Evolutionary conservation across 2,797 vertebrate species (phyloP).

Genomic region (Phyllotis vaccarum): DNA sequence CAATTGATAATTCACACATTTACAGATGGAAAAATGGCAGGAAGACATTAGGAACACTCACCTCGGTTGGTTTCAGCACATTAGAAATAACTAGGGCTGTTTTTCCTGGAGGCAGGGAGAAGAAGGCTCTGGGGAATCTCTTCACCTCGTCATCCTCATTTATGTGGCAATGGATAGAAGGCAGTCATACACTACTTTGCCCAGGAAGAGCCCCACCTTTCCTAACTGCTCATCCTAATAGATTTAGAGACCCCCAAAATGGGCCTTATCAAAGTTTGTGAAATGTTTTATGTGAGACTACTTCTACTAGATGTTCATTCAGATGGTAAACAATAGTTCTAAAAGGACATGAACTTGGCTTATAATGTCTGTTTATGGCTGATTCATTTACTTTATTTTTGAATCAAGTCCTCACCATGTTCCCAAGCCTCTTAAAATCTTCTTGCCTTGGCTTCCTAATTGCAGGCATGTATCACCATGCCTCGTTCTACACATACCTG

Average conservation of each 20-base stretch:
- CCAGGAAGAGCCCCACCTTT: background rate
- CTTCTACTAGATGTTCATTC: background rate
- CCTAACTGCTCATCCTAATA: background rate
- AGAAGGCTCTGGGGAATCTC: background rate
- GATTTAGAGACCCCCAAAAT: background rate
- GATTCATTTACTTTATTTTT: background rate
- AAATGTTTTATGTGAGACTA: background rate
- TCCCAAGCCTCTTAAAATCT: no score
- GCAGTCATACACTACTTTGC: background rate
- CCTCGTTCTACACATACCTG: no score
- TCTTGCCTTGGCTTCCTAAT: background rate
- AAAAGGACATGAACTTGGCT: background rate
- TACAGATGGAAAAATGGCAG: background rate
- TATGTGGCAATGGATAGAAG: background rate
- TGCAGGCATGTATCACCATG: background rate
- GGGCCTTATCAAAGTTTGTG: no score
- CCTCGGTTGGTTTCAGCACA: background rate
- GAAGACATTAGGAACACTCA: background rate
- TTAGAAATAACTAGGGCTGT: background rate
- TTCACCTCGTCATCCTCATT: background rate
- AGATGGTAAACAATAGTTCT: background rate
- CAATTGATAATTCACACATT: conserved; percentile 42
- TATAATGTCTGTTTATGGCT: background rate
- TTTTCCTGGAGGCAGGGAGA: background rate
- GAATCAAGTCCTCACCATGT: background rate